phyloP scores from a whole-genome alignment of 1,140 invertebrate genomes.

The Rhizoglyphus robini region DNA sequence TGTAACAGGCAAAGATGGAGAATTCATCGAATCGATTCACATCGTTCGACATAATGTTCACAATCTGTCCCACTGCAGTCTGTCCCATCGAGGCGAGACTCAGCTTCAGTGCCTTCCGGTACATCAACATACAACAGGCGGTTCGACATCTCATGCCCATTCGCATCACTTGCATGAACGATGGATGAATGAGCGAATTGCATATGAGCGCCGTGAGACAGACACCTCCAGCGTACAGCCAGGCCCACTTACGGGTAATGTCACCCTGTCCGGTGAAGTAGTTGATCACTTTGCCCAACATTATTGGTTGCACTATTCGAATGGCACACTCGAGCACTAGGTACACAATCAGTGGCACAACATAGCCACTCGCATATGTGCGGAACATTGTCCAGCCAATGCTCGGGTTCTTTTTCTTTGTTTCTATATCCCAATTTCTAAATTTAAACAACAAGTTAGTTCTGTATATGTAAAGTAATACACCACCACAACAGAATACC shows the following conservation, averaged over 20 bases:
- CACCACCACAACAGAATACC: not conserved
- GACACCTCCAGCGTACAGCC: slow-evolving; percentile 22
- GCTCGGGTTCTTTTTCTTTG: not conserved
- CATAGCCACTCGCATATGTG: not conserved
- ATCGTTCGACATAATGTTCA: too few relatives aligned
- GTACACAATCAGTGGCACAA: not conserved
- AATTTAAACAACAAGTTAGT: too few relatives aligned
- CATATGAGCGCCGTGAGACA: slow-evolving; percentile 40
- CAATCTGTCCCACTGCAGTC: too few relatives aligned
- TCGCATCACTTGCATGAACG: not conserved
- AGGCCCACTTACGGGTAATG: not conserved
- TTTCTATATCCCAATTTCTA: not conserved
- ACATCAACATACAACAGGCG: slow-evolving; percentile 41
- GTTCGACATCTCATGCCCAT: slow-evolving; percentile 40
- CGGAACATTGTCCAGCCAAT: not conserved
- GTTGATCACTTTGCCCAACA: slow-evolving; percentile 8
- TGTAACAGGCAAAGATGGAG: slow-evolving; percentile 29
- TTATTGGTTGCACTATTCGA: slow-evolving; percentile 38
- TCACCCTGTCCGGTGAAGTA: slow-evolving; percentile 21
- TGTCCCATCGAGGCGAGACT: slow-evolving; percentile 47
- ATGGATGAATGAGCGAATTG: slow-evolving; percentile 50
- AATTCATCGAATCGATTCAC: too few relatives aligned
- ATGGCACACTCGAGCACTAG: slow-evolving; percentile 3
- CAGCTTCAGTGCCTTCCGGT: slow-evolving; percentile 40
- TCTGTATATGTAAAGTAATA: not conserved